Evolutionary conservation across 2,797 vertebrate genomes (phyloP).

Genomic region (Acanthis flammea): DNA sequence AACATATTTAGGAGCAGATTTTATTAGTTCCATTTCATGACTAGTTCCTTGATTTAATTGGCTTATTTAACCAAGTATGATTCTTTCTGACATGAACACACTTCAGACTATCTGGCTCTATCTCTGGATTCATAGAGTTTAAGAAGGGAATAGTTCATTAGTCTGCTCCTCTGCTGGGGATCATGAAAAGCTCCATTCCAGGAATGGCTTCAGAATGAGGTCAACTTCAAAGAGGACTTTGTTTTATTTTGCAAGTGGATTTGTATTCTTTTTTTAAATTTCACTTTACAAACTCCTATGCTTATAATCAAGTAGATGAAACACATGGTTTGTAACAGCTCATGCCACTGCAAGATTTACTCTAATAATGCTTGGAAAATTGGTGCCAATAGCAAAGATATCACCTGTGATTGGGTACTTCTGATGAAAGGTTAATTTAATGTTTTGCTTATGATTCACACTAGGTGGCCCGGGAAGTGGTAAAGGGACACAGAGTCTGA

Average conservation of each 20-base stretch:
- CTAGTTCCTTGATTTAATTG: neutral
- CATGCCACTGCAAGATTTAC: neutral
- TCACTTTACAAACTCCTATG: neutral
- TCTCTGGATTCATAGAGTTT: neutral
- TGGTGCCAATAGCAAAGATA: neutral
- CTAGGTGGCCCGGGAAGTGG: constrained; percentile 96
- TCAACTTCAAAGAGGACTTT: neutral
- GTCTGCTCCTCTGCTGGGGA: neutral
- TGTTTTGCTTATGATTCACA: neutral
- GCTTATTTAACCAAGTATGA: neutral
- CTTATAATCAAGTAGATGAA: neutral
- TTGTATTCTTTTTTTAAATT: neutral
- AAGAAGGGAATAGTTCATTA: neutral
- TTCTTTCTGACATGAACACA: neutral
- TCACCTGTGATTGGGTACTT: neutral
- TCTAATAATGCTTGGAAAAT: neutral
- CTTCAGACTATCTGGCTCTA: neutral
- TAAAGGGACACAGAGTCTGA: constrained; percentile 96
- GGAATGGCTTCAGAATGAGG: neutral
- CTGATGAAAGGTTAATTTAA: neutral
- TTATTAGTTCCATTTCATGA: neutral
- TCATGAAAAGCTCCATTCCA: neutral
- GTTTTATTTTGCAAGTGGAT: neutral
- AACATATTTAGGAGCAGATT: neutral
- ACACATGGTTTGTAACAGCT: neutral